Evolutionary conservation across 2,888 invertebrate species (phyloP).

Genomic region (Caenorhabditis sp.): DNA sequence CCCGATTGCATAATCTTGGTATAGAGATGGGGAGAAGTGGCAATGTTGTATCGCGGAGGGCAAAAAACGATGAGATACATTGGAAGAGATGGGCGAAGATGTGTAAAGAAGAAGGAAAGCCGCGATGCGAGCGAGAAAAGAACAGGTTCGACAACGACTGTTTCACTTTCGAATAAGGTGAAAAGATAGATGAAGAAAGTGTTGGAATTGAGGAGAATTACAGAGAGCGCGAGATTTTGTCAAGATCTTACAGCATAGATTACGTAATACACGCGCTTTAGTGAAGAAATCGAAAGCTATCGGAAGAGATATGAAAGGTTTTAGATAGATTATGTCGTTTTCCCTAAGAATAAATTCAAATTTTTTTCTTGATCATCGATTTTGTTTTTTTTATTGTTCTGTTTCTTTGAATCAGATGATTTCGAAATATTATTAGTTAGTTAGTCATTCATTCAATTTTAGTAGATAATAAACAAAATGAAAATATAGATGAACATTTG

Average conservation of each 20-base stretch:
- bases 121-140: constrained; percentile 42
- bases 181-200: constrained; percentile 11
- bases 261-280: constrained; percentile 10
- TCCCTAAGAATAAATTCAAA: too few relatives aligned
- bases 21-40: background rate
- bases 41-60: background rate
- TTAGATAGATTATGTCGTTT: background rate
- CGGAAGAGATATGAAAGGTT: background rate
- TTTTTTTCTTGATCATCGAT: too few relatives aligned
- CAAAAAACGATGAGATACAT: constrained; percentile 1
- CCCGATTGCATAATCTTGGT: constrained; percentile 37
- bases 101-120: constrained; percentile 27
- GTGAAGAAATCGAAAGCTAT: constrained; percentile 13
- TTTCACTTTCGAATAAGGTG: constrained; percentile 40
- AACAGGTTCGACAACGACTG: constrained; percentile 35
- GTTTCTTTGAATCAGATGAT: too few relatives aligned
- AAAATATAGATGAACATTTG: too few relatives aligned
- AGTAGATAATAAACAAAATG: too few relatives aligned
- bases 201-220: constrained; percentile 7
- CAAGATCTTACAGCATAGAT: constrained; percentile 41
- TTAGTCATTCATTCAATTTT: too few relatives aligned
- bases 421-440: too few relatives aligned
- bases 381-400: too few relatives aligned
- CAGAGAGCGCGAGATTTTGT: constrained; percentile 22
- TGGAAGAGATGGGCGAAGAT: background rate